These are phyloP conservation scores for Drosophila birchii DNA, from an alignment of 2,888 invertebrate genomes.

Conservation along the genomic window DNA sequence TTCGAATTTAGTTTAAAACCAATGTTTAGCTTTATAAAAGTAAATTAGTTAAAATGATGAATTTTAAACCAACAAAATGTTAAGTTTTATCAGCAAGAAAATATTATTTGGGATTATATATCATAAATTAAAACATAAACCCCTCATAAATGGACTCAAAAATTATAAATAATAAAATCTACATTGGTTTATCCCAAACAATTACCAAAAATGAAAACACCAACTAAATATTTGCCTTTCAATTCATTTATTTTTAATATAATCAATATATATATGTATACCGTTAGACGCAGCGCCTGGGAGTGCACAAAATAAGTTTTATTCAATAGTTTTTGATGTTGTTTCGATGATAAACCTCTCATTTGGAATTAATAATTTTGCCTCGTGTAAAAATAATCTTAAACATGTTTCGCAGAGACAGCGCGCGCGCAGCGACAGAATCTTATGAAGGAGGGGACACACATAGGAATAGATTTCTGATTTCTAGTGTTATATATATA, in stretches of 20 bases:
- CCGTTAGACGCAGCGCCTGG: conserved; percentile 28
- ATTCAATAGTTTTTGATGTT: conserved; percentile 5
- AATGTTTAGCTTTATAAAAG: no score
- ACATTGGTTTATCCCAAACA: no score
- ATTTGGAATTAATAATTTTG: conserved; percentile 25
- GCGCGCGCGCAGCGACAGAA: not conserved
- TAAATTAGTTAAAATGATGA: no score
- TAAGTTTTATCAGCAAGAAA: no score
- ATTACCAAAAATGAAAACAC: no score
- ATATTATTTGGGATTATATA: no score
- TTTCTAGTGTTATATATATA: conserved; percentile 17
- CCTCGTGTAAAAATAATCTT: conserved; percentile 38
- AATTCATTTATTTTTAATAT: conserved; percentile 34
- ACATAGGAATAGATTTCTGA: no score
- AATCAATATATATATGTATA: conserved; percentile 4
- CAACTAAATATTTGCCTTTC: conserved; percentile 22
- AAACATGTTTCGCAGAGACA: conserved; percentile 20
- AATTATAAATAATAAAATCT: no score
- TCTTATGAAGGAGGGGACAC: conserved; percentile 13
- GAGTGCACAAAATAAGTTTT: conserved; percentile 22
- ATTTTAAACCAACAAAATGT: no score
- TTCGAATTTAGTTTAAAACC: no score
- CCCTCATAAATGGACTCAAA: no score
- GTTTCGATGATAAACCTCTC: conserved; percentile 4
- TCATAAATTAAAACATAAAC: no score